Evolutionary conservation across 2,797 vertebrate species (phyloP).

Genomic region (Gadopsis marmoratus): DNA sequence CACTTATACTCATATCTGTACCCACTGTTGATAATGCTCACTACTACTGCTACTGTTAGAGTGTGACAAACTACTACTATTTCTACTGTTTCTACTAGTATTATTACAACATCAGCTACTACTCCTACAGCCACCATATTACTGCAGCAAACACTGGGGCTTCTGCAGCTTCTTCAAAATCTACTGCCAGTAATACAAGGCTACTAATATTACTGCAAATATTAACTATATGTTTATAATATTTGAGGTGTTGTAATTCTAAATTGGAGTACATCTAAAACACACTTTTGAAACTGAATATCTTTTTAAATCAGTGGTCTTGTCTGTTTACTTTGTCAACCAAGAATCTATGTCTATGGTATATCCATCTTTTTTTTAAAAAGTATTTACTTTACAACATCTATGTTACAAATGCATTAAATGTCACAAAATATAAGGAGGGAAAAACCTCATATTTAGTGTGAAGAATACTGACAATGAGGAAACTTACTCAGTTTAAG

Average conservation of each 20-base stretch:
- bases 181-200: neutral
- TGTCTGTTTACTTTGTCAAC: neutral
- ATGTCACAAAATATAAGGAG: neutral
- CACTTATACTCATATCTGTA: neutral
- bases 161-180: neutral
- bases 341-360: neutral
- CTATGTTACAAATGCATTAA: neutral
- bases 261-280: neutral
- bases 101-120: neutral
- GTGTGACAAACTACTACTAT: no score
- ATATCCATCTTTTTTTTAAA: neutral
- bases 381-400: no score
- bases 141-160: neutral
- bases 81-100: neutral
- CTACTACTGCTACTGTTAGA: no score
- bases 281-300: neutral
- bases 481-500: constrained; percentile 89
- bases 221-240: neutral
- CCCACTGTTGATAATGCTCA: neutral
- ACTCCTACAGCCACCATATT: neutral
- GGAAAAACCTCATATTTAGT: neutral
- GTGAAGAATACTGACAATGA: neutral
- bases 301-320: neutral
- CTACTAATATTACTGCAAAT: neutral
- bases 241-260: neutral